These are phyloP conservation scores for Pelosia muscerda DNA, from an alignment of 2,888 invertebrate genomes.

Conservation along the genomic window DNA sequence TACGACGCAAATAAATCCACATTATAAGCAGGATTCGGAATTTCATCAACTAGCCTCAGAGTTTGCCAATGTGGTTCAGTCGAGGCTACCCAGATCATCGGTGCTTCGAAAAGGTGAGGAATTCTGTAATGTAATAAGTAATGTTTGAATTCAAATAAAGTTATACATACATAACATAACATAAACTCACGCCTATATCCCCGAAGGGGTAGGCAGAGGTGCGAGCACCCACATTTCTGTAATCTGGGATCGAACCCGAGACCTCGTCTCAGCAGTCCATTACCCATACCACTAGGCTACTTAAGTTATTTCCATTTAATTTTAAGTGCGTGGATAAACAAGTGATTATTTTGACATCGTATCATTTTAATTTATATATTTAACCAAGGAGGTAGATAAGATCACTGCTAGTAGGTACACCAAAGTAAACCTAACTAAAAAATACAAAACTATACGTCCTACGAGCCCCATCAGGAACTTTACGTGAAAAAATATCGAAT, in stretches of 20 bases:
- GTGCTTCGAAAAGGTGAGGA: constrained; percentile 66
- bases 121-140: constrained; percentile 59
- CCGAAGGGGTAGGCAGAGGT: too few species aligned
- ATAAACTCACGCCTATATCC: too few species aligned
- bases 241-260: too few species aligned
- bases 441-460: too few species aligned
- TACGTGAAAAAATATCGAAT: too few species aligned
- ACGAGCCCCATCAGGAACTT: too few species aligned
- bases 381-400: not conserved
- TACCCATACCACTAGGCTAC: too few species aligned
- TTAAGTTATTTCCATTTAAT: not conserved
- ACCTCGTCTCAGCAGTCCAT: too few species aligned
- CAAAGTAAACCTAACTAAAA: too few species aligned
- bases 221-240: too few species aligned
- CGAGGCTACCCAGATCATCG: constrained; percentile 69
- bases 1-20: constrained; percentile 62
- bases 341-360: not conserved
- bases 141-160: not conserved
- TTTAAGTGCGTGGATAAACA: not conserved
- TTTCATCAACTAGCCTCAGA: constrained; percentile 65
- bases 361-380: not conserved
- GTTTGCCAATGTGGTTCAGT: constrained; percentile 71
- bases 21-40: constrained; percentile 68
- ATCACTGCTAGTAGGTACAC: not conserved
- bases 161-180: too few species aligned